phyloP scores from a whole-genome alignment of 2,888 invertebrate genomes.

The Megaustenia siamemsis region DNA sequence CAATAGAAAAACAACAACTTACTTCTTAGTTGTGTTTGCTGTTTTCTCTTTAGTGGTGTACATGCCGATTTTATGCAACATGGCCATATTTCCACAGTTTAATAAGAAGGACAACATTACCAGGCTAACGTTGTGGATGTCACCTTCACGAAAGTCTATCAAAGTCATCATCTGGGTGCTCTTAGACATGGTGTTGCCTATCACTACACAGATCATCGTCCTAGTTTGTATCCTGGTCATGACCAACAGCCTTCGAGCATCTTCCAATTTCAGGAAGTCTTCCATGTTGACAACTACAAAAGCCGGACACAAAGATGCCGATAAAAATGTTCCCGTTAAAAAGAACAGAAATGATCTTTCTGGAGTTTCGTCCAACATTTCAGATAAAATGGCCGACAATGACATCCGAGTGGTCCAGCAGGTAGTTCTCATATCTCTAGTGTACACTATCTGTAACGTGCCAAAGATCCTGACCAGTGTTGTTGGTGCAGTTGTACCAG shows the following conservation, averaged over 20 bases:
- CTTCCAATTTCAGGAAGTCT: conserved; percentile 18
- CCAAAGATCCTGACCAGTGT: conserved; percentile 20
- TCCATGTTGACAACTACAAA: not conserved
- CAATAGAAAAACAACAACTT: not conserved
- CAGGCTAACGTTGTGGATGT: conserved; percentile 11
- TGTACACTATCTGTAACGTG: not conserved
- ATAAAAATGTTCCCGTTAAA: not conserved
- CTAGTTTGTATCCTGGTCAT: conserved; percentile 20
- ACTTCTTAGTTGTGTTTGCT: not conserved
- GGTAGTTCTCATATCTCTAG: conserved; percentile 13
- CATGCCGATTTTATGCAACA: not conserved
- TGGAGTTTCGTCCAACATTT: not conserved
- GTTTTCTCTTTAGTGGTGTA: not conserved
- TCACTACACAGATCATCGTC: conserved; percentile 17
- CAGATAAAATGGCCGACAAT: not conserved
- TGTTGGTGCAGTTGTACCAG: not conserved
- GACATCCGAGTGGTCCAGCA: conserved; percentile 10
- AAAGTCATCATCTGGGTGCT: not conserved
- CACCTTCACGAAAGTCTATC: not conserved
- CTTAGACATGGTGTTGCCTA: not conserved
- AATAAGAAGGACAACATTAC: not conserved
- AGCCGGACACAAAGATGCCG: not conserved
- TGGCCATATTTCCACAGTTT: not conserved
- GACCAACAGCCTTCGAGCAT: not conserved
- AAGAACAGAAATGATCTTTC: not conserved